phyloP scores from a whole-genome alignment of 2,888 invertebrate genomes.

The Drosophila putrida region DNA sequence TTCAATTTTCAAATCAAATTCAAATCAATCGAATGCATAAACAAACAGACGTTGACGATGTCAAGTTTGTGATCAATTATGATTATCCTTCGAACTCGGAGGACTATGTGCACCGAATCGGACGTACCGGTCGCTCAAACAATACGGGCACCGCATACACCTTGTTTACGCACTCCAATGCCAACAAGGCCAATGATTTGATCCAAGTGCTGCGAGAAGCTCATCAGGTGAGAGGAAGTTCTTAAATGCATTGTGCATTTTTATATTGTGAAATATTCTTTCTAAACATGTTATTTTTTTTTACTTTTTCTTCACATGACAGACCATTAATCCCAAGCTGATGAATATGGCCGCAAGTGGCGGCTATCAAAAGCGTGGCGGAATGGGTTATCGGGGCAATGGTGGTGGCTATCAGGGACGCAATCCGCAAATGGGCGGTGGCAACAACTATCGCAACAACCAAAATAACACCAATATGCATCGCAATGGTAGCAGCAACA shows the following conservation, averaged over 20 bases:
- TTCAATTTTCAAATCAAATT: conserved; percentile 74
- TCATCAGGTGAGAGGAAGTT: conserved; percentile 89
- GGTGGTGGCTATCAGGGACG: conserved; percentile 78
- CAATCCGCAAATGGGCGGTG: conserved; percentile 66
- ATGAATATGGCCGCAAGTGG: conserved; percentile 89
- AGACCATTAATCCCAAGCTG: conserved; percentile 94
- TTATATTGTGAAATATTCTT: background rate
- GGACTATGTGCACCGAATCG: conserved; percentile 97
- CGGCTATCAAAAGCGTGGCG: conserved; percentile 77
- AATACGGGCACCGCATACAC: conserved; percentile 98
- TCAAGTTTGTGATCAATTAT: conserved; percentile 99
- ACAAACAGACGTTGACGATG: conserved; percentile 95
- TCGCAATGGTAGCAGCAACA: conserved; percentile 34
- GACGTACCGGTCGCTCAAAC: conserved; percentile 96
- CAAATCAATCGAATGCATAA: conserved; percentile 28
- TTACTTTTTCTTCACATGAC: conserved; percentile 1
- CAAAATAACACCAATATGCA: conserved; percentile 60
- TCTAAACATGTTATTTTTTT: background rate
- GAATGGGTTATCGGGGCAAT: conserved; percentile 74
- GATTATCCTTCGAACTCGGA: conserved; percentile 99
- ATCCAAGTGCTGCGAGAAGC: conserved; percentile 97
- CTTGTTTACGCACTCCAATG: conserved; percentile 96
- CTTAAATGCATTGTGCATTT: background rate
- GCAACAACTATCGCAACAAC: conserved; percentile 62
- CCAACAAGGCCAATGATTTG: conserved; percentile 95